Evolutionary conservation across 1,140 invertebrate species (phyloP), one percentile per base, ranked within the genome.

Genomic region (Asobara japonica): DNA sequence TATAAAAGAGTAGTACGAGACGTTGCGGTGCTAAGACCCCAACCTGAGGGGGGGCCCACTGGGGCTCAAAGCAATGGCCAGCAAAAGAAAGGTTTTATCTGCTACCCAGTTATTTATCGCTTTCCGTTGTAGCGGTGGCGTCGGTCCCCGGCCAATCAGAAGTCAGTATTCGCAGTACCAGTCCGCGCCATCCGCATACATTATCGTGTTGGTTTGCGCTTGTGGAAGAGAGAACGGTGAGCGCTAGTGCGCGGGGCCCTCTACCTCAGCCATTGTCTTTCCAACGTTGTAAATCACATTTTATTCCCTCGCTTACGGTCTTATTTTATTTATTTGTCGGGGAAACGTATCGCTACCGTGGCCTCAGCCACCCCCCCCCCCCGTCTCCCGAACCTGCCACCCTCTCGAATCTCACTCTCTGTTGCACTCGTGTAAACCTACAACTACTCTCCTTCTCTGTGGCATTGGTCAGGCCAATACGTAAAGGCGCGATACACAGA

Each of bases 271-370:
- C 85, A 87, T 87, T 87, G 85, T 87, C 85, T 87, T 87, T 87
- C 80, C 80, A 84, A 79, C 79, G 84, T 86, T 86, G 84, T 87
- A 87, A 87, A 87, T 86, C 85, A 87, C 84, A 87, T 87, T 87
- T 86, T 87, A 87, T 87, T 87, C 83, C 83, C 85, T 85, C 79
- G 83, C 84, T 85, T 86, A 84, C 83, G 80, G 80, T 86, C 84
- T 86, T 82, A 82, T 87, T 87, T 84, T 86, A 76, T 77, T 76
- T 83, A 83, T 86, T 86, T 83, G 83, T 78, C 82, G 79, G 83
- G 84, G 82, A 85, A 84, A 83, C 83, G 84, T 84, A 84, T 85
- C 83, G 85, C 85, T 86, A 86, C 85, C 81, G 85, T 86, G 82
- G 64, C 61, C 84, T 82, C 69, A 65, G 79, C 38, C 45, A 61